Evolutionary conservation across 1,140 invertebrate species (phyloP).

Genomic region (Probaryconus sp.): DNA sequence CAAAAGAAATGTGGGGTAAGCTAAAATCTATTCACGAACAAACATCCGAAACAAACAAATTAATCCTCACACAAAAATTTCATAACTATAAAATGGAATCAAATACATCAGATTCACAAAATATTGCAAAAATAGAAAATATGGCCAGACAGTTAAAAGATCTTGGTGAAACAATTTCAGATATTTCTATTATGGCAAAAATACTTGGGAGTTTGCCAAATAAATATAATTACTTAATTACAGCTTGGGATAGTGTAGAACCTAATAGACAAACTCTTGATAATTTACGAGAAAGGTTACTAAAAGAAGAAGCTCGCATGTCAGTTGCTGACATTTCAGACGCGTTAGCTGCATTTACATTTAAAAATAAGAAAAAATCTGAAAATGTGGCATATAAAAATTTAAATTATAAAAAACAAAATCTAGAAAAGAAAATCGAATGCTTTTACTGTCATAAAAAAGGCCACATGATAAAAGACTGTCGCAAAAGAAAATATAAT

Average conservation of each 20-base stretch:
- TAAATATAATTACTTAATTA: constrained; percentile 26
- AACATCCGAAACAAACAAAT: constrained; percentile 18
- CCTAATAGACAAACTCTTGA: neutral
- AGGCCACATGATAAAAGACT: constrained; percentile 23
- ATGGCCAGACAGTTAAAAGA: constrained; percentile 25
- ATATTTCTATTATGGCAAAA: constrained; percentile 46
- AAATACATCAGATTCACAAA: constrained; percentile 16
- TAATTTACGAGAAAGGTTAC: neutral
- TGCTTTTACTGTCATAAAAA: constrained; percentile 37
- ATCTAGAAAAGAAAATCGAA: constrained; percentile 11
- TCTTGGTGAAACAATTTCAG: constrained; percentile 32
- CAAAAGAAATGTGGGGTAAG: constrained; percentile 40
- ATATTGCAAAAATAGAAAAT: constrained; percentile 34
- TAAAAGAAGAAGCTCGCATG: constrained; percentile 14
- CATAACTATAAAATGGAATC: constrained; percentile 32
- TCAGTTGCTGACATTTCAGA: neutral
- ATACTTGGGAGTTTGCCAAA: constrained; percentile 21
- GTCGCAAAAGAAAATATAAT: constrained; percentile 4
- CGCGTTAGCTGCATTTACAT: too few species aligned
- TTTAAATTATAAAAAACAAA: neutral
- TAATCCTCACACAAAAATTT: constrained; percentile 32
- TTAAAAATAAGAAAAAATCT: too few species aligned
- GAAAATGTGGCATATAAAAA: too few species aligned
- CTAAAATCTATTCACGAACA: constrained; percentile 28
- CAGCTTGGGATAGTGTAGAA: constrained; percentile 47